Evolutionary conservation across 2,888 invertebrate genomes (phyloP).

Genomic region (Sphecodes monilicornis): DNA sequence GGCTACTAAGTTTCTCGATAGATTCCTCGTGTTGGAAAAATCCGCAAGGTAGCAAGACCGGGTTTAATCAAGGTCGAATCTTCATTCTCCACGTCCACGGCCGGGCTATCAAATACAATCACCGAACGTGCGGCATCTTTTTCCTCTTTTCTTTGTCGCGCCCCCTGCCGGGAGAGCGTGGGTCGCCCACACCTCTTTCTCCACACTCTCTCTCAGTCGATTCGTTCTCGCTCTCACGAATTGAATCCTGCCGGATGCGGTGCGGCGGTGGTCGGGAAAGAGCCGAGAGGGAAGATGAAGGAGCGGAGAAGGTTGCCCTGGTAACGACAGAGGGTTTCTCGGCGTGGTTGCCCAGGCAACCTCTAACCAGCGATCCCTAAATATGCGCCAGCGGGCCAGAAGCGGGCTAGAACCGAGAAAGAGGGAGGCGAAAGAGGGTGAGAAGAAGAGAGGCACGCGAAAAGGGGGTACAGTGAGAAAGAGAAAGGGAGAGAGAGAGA

Average conservation of each 20-base stretch:
- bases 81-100: constrained; percentile 66
- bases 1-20: background rate
- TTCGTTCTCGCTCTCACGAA: constrained; percentile 68
- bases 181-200: constrained; percentile 16
- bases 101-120: constrained; percentile 74
- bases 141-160: constrained; percentile 35
- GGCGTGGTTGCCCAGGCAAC: constrained; percentile 79
- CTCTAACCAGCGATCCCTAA: constrained; percentile 76
- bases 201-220: constrained; percentile 45
- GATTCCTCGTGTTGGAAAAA: background rate
- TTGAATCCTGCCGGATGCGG: constrained; percentile 60
- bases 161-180: background rate
- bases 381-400: constrained; percentile 71
- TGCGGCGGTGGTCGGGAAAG: constrained; percentile 29
- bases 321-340: constrained; percentile 80
- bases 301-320: constrained; percentile 79
- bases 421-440: constrained; percentile 42
- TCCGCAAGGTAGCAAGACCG: constrained; percentile 14
- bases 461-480: background rate
- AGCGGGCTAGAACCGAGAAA: constrained; percentile 32
- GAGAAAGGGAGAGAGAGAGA: background rate
- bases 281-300: constrained; percentile 58
- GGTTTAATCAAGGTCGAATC: constrained; percentile 70
- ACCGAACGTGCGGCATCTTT: constrained; percentile 65
- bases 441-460: constrained; percentile 27